A percentile compares a stretch with the other conserved stretches of the same genome.
Evolutionary conservation across 2,113 vertebrate species (phyloP).

Genomic region (Apus apus): DNA sequence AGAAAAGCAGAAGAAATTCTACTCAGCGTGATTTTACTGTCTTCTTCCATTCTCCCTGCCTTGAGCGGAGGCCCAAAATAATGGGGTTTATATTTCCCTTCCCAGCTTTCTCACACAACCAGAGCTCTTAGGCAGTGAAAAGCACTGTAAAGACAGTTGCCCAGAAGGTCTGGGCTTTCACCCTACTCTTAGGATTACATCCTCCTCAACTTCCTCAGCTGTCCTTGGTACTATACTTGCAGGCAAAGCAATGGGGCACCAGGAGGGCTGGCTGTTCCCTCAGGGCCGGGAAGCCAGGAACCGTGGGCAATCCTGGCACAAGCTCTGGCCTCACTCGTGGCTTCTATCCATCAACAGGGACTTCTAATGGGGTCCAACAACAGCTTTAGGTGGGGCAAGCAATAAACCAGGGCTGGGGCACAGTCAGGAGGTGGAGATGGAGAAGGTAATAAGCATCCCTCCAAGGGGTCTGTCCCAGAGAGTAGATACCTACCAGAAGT

Average conservation of each 20-base stretch:
- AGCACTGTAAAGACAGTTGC: neutral
- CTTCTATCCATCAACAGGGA: accelerated
- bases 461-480: neutral
- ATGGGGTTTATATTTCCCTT: neutral
- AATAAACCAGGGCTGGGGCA: neutral
- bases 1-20: neutral
- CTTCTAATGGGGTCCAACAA: neutral
- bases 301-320: neutral
- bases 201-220: neutral
- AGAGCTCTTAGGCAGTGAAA: neutral
- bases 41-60: neutral
- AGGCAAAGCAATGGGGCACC: neutral
- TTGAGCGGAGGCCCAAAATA: neutral
- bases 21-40: neutral
- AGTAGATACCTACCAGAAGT: neutral
- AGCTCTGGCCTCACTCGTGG: neutral
- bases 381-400: too few species aligned
- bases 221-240: neutral
- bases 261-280: neutral
- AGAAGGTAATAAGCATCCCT: neutral
- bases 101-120: neutral
- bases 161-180: neutral
- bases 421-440: neutral
- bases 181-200: neutral
- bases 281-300: neutral